A percentile compares a stretch with the other conserved stretches of the same genome.
phyloP scores from a whole-genome alignment of 2,888 invertebrate species.

The Nemapogon koenigi region DNA sequence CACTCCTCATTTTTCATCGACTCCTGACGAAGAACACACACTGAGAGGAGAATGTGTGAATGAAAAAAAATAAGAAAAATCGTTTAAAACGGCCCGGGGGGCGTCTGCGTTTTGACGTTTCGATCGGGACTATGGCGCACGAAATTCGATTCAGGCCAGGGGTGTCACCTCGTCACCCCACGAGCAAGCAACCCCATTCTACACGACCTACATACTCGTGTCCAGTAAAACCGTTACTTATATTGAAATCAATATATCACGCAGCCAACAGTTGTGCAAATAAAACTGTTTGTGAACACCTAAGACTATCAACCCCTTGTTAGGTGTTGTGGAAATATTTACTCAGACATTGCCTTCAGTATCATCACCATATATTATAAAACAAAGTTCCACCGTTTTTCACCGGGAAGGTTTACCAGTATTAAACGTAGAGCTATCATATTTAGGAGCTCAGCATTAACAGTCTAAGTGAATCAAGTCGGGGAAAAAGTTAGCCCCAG shows the following conservation, averaged over 20 bases:
- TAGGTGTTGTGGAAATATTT: no score
- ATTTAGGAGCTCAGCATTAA: no score
- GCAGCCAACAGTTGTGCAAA: constrained; percentile 61
- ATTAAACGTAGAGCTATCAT: no score
- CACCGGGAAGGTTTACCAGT: no score
- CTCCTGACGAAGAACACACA: constrained; percentile 16
- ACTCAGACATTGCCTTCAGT: no score
- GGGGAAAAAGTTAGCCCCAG: no score
- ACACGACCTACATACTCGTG: constrained; percentile 48
- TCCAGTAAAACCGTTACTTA: constrained; percentile 54
- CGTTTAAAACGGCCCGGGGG: constrained; percentile 48
- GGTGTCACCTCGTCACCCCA: constrained; percentile 35
- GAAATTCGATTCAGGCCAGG: constrained; percentile 45
- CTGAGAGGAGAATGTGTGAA: constrained; percentile 13
- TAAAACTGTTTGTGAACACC: constrained; percentile 21
- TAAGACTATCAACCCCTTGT: no score
- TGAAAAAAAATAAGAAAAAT: constrained; percentile 24
- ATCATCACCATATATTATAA: no score
- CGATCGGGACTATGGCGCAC: constrained; percentile 17
- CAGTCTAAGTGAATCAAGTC: no score
- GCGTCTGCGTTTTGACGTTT: constrained; percentile 18
- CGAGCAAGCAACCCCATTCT: constrained; percentile 50
- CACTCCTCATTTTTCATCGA: constrained; percentile 30
- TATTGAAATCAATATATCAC: constrained; percentile 41
- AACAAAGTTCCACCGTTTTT: no score